Conservation (phyloP, 2,113 vertebrate genomes). For the Benitochromis conjunctus region DNA sequence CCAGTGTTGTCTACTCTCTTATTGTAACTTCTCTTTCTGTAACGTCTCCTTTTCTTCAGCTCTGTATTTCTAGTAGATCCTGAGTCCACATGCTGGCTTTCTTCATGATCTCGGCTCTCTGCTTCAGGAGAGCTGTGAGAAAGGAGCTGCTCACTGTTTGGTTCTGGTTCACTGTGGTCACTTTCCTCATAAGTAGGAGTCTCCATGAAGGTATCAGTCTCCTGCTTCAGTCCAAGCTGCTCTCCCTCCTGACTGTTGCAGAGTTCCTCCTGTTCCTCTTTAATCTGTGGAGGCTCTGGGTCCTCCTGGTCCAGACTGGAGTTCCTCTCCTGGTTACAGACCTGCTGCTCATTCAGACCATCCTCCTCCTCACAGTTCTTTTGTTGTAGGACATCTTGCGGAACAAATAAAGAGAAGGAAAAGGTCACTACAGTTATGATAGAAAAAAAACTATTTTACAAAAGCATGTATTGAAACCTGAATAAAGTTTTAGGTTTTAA, state of each 20-base stretch:
- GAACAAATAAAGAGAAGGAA: background rate
- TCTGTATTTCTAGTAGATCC: background rate
- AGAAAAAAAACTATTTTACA: background rate
- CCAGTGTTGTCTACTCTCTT: background rate
- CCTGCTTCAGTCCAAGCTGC: background rate
- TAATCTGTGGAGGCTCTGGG: background rate
- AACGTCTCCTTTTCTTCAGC: background rate
- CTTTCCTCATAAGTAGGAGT: background rate
- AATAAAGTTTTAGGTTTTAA: background rate
- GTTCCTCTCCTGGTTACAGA: background rate
- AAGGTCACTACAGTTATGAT: background rate
- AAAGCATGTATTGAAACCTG: background rate
- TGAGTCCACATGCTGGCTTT: background rate
- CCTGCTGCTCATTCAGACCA: background rate
- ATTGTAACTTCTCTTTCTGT: background rate
- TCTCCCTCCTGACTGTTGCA: background rate
- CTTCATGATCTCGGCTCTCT: background rate
- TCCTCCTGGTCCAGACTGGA: rapidly evolving
- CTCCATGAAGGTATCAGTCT: background rate
- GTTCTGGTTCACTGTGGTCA: no score
- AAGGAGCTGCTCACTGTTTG: no score
- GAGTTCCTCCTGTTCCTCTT: background rate
- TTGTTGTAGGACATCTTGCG: background rate
- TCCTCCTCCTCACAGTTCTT: background rate
- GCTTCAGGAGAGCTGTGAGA: no score